phyloP scores from a whole-genome alignment of 2,113 vertebrate genomes.

The Carollia perspicillata region DNA sequence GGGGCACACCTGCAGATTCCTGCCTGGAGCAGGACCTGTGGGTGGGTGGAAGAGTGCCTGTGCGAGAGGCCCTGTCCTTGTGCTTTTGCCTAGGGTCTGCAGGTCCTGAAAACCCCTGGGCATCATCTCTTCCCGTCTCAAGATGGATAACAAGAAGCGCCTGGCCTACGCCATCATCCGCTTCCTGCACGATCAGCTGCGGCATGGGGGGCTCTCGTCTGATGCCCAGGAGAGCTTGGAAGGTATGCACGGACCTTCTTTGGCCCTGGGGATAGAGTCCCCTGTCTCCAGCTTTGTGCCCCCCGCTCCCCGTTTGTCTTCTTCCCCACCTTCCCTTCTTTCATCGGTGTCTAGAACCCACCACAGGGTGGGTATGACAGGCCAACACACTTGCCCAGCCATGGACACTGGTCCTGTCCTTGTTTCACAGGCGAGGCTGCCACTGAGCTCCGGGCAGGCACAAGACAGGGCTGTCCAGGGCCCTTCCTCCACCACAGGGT shows the following conservation, averaged over 20 bases:
- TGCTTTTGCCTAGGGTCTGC: background rate
- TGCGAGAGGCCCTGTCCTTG: background rate
- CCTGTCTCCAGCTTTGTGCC: background rate
- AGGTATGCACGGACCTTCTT: slow-evolving; percentile 79
- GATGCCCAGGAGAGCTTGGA: slow-evolving; percentile 97
- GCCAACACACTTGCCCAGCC: background rate
- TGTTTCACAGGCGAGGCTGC: background rate
- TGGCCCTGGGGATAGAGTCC: background rate
- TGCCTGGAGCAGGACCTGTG: background rate
- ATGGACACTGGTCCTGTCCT: background rate
- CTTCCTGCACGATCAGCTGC: slow-evolving; percentile 93
- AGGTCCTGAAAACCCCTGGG: background rate
- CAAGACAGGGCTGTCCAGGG: background rate
- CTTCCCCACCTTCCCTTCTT: background rate
- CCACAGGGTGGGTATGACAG: background rate
- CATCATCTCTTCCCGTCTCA: fast-evolving
- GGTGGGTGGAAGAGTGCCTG: background rate
- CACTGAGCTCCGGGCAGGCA: fast-evolving
- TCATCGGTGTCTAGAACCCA: background rate
- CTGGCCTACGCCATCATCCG: slow-evolving; percentile 95
- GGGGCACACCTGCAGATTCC: background rate
- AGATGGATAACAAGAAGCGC: slow-evolving; percentile 93
- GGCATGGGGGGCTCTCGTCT: slow-evolving; percentile 85
- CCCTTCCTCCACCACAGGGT: background rate
- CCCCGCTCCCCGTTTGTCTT: background rate